These are phyloP conservation scores for Calcarius lapponicus DNA, from an alignment of 2,797 vertebrate genomes.

Conservation along the genomic window DNA sequence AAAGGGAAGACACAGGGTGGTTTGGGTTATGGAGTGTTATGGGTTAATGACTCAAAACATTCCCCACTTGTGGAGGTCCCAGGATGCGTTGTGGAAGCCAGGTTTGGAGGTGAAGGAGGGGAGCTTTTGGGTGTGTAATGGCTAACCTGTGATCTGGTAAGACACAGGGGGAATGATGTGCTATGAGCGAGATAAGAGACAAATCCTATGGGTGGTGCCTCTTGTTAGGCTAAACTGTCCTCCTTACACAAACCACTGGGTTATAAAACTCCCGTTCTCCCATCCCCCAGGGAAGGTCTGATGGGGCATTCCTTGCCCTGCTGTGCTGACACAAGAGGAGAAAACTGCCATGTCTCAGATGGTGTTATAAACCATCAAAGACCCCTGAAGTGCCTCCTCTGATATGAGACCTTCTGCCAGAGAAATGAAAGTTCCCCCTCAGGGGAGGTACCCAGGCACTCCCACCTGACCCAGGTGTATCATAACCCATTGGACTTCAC, in stretches of 20 bases:
- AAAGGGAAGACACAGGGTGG: neutral
- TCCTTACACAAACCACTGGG: neutral
- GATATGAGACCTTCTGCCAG: neutral
- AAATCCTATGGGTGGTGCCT: neutral
- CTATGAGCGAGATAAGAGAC: neutral
- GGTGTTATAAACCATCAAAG: neutral
- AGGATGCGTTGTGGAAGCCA: neutral
- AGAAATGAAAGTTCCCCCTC: neutral
- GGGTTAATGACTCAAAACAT: neutral
- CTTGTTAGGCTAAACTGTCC: neutral
- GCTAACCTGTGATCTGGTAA: neutral
- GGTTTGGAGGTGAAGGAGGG: neutral
- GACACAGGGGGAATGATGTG: no score
- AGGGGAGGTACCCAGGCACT: neutral
- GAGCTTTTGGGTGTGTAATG: no score
- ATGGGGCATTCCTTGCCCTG: neutral
- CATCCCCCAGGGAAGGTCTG: neutral
- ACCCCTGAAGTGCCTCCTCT: neutral
- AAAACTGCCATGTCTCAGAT: neutral
- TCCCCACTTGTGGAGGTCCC: neutral
- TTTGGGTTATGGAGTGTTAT: neutral
- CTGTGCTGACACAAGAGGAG: neutral
- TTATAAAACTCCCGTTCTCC: neutral
- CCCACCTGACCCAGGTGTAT: fast-evolving
- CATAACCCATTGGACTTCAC: fast-evolving